These are phyloP conservation scores for Geodia barretti DNA, from an alignment of 37 sponge, comb jelly and placozoan genomes.

Conservation along the genomic window DNA sequence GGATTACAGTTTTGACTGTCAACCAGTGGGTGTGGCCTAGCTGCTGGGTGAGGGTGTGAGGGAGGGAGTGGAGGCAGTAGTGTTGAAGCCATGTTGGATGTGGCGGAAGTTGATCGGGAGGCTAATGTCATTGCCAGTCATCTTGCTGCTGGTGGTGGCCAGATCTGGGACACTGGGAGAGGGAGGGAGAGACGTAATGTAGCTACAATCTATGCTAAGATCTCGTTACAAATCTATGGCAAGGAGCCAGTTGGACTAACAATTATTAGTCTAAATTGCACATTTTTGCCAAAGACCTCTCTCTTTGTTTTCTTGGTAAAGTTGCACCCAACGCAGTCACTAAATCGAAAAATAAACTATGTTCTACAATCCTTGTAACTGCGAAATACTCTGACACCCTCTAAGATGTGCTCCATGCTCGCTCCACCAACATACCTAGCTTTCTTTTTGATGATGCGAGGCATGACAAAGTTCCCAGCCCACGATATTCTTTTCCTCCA, in stretches of 20 bases:
- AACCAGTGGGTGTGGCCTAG: not conserved
- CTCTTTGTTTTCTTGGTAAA: no score
- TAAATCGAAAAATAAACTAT: no score
- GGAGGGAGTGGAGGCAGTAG: not conserved
- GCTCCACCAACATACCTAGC: not conserved
- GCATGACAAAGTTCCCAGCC: not conserved
- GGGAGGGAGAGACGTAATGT: not conserved
- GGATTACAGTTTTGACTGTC: not conserved
- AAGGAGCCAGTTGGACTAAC: no score
- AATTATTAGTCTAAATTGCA: no score
- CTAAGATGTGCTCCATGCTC: no score
- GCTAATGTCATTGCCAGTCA: slow-evolving; percentile 7
- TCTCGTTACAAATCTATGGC: no score
- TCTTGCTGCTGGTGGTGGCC: not conserved
- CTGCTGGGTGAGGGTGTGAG: not conserved
- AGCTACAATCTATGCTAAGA: no score
- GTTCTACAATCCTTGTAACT: no score
- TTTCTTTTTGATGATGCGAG: not conserved
- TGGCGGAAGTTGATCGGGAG: slow-evolving; percentile 45
- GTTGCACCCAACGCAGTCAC: no score
- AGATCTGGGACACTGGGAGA: not conserved
- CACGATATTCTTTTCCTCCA: slow-evolving; percentile 3
- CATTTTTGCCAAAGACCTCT: no score
- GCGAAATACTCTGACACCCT: no score
- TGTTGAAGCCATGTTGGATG: slow-evolving; percentile 24